Conservation (phyloP, 1,140 invertebrate genomes). For the Pseudomyrmex cubaensis region DNA sequence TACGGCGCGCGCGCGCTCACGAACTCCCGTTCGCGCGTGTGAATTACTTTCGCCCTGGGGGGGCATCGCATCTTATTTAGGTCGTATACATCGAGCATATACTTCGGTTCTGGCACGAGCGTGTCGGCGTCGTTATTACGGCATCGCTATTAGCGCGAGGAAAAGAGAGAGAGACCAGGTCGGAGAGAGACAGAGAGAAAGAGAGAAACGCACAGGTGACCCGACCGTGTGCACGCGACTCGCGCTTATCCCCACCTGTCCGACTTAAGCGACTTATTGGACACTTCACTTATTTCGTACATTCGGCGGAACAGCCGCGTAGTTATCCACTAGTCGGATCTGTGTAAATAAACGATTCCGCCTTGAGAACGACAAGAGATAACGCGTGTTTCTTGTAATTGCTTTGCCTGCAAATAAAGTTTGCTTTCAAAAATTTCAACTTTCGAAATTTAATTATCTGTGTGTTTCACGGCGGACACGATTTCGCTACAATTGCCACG, state of each 20-base stretch:
- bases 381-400: too few species aligned
- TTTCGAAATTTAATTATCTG: too few species aligned
- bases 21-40: conserved; percentile 69
- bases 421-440: too few species aligned
- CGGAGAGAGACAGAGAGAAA: conserved; percentile 6
- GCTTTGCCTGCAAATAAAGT: too few species aligned
- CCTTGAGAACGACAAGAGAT: background rate
- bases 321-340: background rate
- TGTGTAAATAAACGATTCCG: conserved; percentile 30
- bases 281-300: conserved; percentile 33
- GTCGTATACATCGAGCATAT: conserved; percentile 84
- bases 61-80: conserved; percentile 86
- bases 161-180: conserved; percentile 25
- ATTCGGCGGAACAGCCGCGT: background rate
- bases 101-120: conserved; percentile 75
- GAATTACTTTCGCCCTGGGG: conserved; percentile 85
- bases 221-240: conserved; percentile 43
- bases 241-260: conserved; percentile 30
- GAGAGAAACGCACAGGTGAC: conserved; percentile 64
- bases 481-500: too few species aligned
- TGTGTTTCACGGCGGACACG: too few species aligned
- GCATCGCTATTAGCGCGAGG: conserved; percentile 66
- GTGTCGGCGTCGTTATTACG: conserved; percentile 73
- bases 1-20: conserved; percentile 31
- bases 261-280: conserved; percentile 32